Evolutionary conservation across 2,797 vertebrate species (phyloP), one percentile per base, ranked within the genome.

Genomic region (Danionella dracula): DNA sequence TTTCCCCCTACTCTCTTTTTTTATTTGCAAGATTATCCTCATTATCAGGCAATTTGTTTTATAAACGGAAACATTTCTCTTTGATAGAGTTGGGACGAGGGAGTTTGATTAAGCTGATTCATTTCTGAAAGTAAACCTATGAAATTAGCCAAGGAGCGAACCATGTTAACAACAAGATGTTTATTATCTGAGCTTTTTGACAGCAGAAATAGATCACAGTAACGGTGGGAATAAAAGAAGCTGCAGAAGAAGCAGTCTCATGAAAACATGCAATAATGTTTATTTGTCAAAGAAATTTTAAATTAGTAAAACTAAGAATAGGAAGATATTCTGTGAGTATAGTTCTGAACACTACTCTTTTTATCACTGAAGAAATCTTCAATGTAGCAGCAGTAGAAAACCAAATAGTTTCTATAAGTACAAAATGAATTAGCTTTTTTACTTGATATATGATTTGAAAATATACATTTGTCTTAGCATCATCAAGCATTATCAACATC

Each of bases 61-160:
- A 81, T 78, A 89, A 88, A 85, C 85, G 88, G 72, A 78, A 83
- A 86, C 85, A 89, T 90, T 84, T 86, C 86, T 44, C 65, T 87
- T 88, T 88, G 84, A 84, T 89, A 90, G 89, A 91, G 90, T 90
- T 90, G 89, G 90, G 89, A 89, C 89, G 87, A 88, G 66, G 86
- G 88, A 89, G 83, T 92, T 91, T 93, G 91, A 93, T 92, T 90
- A 92, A 93, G 90, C 90, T 87, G 86, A 90, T 92, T 92, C 91
- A 91, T 92, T 92, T 90, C 88, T 88, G 90, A 90, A 91, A 91
- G 90, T 90, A 92, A 92, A 92, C 90, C 90, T 91, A 91, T 90
- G 91, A 92, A 92, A 92, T 92, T 92, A 92, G 90, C 89, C 90
- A 88, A 85, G 71, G 89, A 89, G 92, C 86, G 88, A 90, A 85